Conservation (phyloP, 2,113 vertebrate species). For the Oceanodroma tethys region DNA sequence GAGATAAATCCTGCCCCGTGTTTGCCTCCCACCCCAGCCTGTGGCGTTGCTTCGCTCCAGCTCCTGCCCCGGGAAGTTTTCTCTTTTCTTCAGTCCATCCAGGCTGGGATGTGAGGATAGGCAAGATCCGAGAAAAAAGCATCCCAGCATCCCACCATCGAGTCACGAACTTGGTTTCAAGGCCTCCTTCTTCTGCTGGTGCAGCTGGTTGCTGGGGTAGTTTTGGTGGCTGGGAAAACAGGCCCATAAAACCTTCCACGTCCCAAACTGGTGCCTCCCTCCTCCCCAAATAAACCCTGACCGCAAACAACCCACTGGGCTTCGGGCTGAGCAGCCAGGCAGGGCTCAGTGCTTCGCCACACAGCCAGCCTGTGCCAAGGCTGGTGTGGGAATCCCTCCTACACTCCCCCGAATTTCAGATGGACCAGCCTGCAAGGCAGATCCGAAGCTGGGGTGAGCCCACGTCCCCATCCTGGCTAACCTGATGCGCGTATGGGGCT, state of each 20-base stretch:
- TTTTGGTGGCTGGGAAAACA: background rate
- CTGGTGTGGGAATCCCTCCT: background rate
- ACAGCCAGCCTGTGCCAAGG: background rate
- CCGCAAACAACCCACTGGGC: rapidly evolving
- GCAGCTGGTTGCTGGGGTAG: background rate
- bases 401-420: background rate
- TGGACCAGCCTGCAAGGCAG: rapidly evolving
- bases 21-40: background rate
- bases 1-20: background rate
- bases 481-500: rapidly evolving
- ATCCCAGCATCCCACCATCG: rapidly evolving
- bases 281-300: background rate
- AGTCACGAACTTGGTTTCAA: rapidly evolving
- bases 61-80: background rate
- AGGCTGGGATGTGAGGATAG: background rate
- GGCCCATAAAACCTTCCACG: background rate
- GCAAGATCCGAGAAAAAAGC: background rate
- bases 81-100: rapidly evolving
- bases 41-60: rapidly evolving
- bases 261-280: background rate
- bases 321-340: background rate
- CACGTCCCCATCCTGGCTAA: rapidly evolving
- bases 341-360: background rate
- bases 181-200: background rate
- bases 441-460: rapidly evolving